Base-by-base conservation (phyloP, 2,113 vertebrate species). In the Pipa parva region DNA sequence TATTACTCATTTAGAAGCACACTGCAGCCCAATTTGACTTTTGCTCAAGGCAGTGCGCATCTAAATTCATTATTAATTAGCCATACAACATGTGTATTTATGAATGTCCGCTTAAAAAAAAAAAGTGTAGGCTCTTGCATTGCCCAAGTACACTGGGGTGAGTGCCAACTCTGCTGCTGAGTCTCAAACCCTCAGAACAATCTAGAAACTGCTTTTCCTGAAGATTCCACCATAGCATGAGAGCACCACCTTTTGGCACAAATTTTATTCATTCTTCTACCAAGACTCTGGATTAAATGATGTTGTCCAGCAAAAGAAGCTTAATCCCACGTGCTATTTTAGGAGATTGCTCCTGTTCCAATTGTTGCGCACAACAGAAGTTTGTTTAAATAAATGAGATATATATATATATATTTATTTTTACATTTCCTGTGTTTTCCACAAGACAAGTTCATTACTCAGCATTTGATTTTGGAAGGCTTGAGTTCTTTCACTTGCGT, bases 401-500 rank as follows among this genome's bases (percentile, higher is more conserved):
- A 10, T 3, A 4, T 31, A 31, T 10, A 31, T 6, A 31, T 5
- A 10, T 42, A 6, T 42, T 15, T 15, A 5, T 42, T 42, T 12
- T n/a, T n/a, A n/a, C n/a, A n/a, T n/a, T n/a, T n/a, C n/a, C n/a
- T n/a, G n/a, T n/a, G n/a, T 36, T 36, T 39, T 45, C 9, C 4
- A 37, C 28, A 51, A 15, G 5, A 31, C 29, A 31, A 10, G 5
- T 31, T 10, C 29, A n/a, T 7, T 21, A 18, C 63, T 85, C 76
- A 87, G 80, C 92, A 97, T 75, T 97, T 98, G 77, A 95, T 90
- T 89, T 99, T 98, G 78, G 92, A 84, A 25, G 92, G 91, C 89
- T 97, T 97, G 70, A 97, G 86, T 80, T 99, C 96, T 85, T 99
- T 98, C 75, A 97, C 94, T 88, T 99, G 96, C 85, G 94, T 94